Evolutionary conservation across 2,797 vertebrate genomes (phyloP).

Genomic region (Alauda arvensis): DNA sequence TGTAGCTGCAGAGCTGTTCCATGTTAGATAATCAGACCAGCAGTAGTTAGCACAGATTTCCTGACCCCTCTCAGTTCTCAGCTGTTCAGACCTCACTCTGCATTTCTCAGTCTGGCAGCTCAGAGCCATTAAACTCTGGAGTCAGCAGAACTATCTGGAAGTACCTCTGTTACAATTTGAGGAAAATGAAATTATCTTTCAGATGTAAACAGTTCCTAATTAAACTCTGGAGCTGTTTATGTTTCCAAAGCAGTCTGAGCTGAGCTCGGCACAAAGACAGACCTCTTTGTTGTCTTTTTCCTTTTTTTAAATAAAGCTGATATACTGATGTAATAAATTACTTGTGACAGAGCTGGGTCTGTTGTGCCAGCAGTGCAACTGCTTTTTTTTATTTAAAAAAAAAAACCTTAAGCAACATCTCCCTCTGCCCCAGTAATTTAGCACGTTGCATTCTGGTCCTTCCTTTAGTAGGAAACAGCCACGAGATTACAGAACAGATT

Average conservation of each 20-base stretch:
- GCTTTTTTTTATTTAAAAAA: background rate
- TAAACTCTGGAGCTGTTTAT: constrained; percentile 59
- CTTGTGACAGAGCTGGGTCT: constrained; percentile 49
- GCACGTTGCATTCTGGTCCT: constrained; percentile 49
- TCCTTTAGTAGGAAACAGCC: constrained; percentile 48
- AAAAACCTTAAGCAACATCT: background rate
- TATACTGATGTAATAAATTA: constrained; percentile 61
- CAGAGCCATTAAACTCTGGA: constrained; percentile 28
- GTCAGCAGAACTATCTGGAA: constrained; percentile 57
- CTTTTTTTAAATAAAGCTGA: constrained; percentile 48
- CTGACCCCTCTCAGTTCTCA: constrained; percentile 24
- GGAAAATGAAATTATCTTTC: constrained; percentile 66
- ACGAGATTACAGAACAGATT: constrained; percentile 37
- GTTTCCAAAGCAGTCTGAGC: constrained; percentile 15
- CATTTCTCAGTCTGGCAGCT: constrained; percentile 42
- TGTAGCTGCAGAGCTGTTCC: background rate
- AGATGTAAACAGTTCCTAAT: constrained; percentile 63
- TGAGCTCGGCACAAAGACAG: constrained; percentile 41
- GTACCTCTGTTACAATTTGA: constrained; percentile 47
- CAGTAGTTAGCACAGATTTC: background rate
- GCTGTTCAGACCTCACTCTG: constrained; percentile 19
- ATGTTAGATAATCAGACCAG: constrained; percentile 1
- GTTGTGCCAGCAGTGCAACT: constrained; percentile 49
- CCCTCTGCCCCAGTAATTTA: constrained; percentile 47
- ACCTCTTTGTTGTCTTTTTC: constrained; percentile 2